Conservation (phyloP, 2,113 vertebrate species). For the Dermatemys mawii region DNA sequence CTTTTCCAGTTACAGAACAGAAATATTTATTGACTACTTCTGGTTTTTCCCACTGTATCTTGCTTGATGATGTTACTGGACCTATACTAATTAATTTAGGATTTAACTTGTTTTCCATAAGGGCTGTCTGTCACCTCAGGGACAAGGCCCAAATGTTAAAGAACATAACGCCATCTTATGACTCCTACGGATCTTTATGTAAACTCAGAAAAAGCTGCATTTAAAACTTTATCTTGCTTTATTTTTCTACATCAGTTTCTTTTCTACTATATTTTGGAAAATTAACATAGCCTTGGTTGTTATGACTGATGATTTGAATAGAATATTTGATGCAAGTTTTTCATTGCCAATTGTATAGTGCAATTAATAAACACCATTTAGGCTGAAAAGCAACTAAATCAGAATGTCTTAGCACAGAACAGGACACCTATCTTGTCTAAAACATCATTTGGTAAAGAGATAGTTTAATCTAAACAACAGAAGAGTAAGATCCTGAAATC, state of each 20-base stretch:
- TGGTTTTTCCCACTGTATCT: background rate
- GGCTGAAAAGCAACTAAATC: too few relatives aligned
- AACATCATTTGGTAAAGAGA: too few relatives aligned
- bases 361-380: background rate
- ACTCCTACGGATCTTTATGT: background rate
- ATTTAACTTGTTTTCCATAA: background rate
- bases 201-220: background rate
- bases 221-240: background rate
- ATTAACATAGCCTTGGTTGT: background rate
- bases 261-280: background rate
- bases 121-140: too few relatives aligned
- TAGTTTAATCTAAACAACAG: too few relatives aligned
- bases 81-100: background rate
- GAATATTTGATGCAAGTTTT: background rate
- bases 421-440: too few relatives aligned
- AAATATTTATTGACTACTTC: background rate
- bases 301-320: background rate
- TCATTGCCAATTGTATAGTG: background rate
- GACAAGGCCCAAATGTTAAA: background rate
- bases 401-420: too few relatives aligned
- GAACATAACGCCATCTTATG: background rate
- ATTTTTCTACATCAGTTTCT: background rate
- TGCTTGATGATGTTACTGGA: background rate
- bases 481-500: too few relatives aligned
- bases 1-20: background rate